phyloP scores from a whole-genome alignment of 1,140 invertebrate species.

The Halyomorpha halys region DNA sequence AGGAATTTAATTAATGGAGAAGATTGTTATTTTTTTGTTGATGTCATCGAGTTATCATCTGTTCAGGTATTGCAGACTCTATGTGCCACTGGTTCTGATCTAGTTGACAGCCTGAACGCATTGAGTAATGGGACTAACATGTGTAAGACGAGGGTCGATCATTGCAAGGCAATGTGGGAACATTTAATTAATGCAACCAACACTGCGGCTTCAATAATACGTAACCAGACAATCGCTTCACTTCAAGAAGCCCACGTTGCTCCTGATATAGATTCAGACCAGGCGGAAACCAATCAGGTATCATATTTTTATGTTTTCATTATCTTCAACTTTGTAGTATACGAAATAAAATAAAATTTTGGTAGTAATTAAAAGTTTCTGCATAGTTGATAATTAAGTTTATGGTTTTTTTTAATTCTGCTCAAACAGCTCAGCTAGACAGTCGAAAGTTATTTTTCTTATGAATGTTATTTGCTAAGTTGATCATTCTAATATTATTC shows the following conservation, averaged over 20 bases:
- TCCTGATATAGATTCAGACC: conserved; percentile 33
- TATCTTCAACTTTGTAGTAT: too few relatives aligned
- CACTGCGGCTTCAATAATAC: conserved; percentile 27
- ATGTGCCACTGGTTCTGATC: conserved; percentile 46
- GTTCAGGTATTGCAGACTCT: conserved; percentile 47
- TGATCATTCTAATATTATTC: too few relatives aligned
- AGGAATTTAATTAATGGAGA: background rate
- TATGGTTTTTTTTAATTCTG: too few relatives aligned
- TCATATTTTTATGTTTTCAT: conserved; percentile 20
- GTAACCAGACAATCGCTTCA: conserved; percentile 37
- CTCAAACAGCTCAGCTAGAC: too few relatives aligned
- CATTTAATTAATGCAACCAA: conserved; percentile 38
- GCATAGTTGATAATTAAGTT: too few relatives aligned
- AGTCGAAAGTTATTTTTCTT: too few relatives aligned
- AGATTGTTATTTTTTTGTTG: background rate
- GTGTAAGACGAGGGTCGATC: conserved; percentile 41
- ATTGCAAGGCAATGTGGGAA: conserved; percentile 48
- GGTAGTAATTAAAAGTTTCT: too few relatives aligned
- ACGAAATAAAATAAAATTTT: too few relatives aligned
- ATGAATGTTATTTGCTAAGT: too few relatives aligned
- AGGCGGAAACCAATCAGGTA: conserved; percentile 37
- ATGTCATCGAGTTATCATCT: conserved; percentile 22
- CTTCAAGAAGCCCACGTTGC: conserved; percentile 43
- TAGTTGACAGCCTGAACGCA: conserved; percentile 44
- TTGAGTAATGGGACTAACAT: conserved; percentile 44